A percentile compares a stretch with the other conserved stretches of the same genome.
Conservation (phyloP, 1,140 invertebrate genomes). For the Macrosteles quadrilineatus region DNA sequence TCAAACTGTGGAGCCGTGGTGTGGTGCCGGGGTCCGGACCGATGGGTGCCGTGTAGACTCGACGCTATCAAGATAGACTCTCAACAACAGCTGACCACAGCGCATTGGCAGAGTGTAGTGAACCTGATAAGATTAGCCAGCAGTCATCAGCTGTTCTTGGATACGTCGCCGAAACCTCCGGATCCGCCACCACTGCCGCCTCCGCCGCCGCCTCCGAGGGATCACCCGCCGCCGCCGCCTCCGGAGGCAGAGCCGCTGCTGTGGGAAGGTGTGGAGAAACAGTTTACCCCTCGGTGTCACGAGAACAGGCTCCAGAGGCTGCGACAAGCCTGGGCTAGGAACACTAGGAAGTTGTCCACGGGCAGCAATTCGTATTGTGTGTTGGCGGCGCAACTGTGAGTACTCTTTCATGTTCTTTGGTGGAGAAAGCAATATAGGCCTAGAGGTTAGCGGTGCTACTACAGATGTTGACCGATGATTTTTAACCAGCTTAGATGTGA, state of each 20-base stretch:
- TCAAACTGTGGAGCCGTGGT: conserved; percentile 54
- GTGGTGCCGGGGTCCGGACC: conserved; percentile 63
- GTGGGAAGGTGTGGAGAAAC: conserved; percentile 24
- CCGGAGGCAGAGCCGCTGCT: not conserved
- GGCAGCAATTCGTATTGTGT: conserved; percentile 29
- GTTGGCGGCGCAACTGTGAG: conserved; percentile 22
- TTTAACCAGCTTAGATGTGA: too few species aligned
- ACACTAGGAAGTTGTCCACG: conserved; percentile 52
- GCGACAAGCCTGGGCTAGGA: conserved; percentile 53
- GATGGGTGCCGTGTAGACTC: conserved; percentile 60
- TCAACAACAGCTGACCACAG: conserved; percentile 58
- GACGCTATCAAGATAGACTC: conserved; percentile 63
- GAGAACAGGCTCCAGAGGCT: conserved; percentile 35
- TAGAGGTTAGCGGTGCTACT: too few species aligned
- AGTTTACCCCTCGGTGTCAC: conserved; percentile 30
- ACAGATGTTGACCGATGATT: too few species aligned
- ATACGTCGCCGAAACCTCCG: conserved; percentile 52
- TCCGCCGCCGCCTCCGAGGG: not conserved
- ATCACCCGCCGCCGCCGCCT: not conserved
- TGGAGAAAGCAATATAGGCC: too few species aligned
- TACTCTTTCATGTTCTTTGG: not conserved
- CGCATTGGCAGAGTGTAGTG: conserved; percentile 61
- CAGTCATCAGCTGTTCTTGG: conserved; percentile 54
- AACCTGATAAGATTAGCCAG: conserved; percentile 61
- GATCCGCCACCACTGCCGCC: conserved; percentile 54